phyloP scores from a whole-genome alignment of 2,888 invertebrate species.

The Drosophila recens region DNA sequence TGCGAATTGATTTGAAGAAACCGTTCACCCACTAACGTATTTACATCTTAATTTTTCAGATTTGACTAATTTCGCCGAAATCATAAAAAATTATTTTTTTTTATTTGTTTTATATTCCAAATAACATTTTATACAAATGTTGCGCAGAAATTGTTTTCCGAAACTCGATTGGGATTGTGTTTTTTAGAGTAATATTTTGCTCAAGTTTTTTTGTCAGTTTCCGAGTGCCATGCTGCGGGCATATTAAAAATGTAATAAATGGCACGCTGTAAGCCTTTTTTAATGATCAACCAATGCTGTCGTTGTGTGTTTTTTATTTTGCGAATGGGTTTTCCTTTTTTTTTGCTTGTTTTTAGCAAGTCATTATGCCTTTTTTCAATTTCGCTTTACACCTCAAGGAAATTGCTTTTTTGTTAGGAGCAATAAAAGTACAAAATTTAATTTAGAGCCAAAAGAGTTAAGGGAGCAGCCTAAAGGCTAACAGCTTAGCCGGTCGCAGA shows the following conservation, averaged over 20 bases:
- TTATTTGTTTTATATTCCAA: not conserved
- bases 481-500: constrained; percentile 31
- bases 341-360: constrained; percentile 42
- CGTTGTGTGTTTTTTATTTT: constrained; percentile 17
- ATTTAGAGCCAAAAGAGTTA: constrained; percentile 60
- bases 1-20: not conserved
- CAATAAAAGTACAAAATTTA: constrained; percentile 76
- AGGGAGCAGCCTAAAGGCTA: constrained; percentile 38
- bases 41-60: not conserved
- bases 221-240: constrained; percentile 32
- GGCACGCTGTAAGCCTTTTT: constrained; percentile 69
- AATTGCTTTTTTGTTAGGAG: constrained; percentile 70
- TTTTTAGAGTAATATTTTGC: constrained; percentile 11
- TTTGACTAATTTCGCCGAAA: not conserved
- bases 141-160: not conserved
- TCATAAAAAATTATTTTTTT: too few species aligned
- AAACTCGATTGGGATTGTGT: constrained; percentile 23
- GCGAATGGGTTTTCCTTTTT: constrained; percentile 38
- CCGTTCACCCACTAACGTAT: too few species aligned
- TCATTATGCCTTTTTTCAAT: constrained; percentile 77
- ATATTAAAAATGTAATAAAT: constrained; percentile 70
- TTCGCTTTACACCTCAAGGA: constrained; percentile 72
- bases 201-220: constrained; percentile 24
- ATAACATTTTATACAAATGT: not conserved
- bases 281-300: constrained; percentile 65